Evolutionary conservation across 2,797 vertebrate genomes (phyloP).

Genomic region (Acestrorhynchus altus): DNA sequence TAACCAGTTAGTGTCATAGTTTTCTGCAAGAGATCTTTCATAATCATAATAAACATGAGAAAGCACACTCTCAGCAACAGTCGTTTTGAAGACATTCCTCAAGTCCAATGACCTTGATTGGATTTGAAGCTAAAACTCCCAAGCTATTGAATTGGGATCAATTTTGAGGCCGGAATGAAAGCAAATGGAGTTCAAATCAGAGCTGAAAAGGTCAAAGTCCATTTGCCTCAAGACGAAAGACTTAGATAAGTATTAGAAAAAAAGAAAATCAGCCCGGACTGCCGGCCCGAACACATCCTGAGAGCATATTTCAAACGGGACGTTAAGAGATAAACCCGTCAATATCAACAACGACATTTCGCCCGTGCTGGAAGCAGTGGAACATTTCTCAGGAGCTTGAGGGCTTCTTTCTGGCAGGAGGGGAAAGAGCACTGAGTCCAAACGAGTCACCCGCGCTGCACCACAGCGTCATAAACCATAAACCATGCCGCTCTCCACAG

Average conservation of each 20-base stretch:
- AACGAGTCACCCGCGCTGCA: not conserved
- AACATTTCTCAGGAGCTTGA: slow-evolving; percentile 11
- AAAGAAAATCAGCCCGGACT: not conserved
- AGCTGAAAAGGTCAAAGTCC: not conserved
- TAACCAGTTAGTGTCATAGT: no score
- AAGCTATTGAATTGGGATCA: not conserved
- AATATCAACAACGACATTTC: slow-evolving; percentile 14
- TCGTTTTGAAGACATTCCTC: not conserved
- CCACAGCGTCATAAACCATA: not conserved
- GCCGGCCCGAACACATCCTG: not conserved
- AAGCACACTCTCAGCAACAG: not conserved
- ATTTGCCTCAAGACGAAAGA: not conserved
- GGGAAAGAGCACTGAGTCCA: not conserved
- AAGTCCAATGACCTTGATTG: not conserved
- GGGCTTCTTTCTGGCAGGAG: not conserved
- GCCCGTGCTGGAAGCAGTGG: slow-evolving; percentile 1
- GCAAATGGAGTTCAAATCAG: not conserved
- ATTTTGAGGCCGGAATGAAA: not conserved
- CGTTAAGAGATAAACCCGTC: slow-evolving; percentile 25
- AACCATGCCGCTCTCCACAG: slow-evolving; percentile 57
- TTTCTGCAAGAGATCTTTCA: no score
- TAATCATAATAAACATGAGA: no score
- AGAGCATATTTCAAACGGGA: slow-evolving; percentile 22
- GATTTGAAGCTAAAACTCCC: not conserved
- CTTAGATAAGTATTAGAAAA: not conserved